These are phyloP conservation scores for Platerodrilus igneus DNA, from an alignment of 2,888 invertebrate genomes.

Conservation along the genomic window DNA sequence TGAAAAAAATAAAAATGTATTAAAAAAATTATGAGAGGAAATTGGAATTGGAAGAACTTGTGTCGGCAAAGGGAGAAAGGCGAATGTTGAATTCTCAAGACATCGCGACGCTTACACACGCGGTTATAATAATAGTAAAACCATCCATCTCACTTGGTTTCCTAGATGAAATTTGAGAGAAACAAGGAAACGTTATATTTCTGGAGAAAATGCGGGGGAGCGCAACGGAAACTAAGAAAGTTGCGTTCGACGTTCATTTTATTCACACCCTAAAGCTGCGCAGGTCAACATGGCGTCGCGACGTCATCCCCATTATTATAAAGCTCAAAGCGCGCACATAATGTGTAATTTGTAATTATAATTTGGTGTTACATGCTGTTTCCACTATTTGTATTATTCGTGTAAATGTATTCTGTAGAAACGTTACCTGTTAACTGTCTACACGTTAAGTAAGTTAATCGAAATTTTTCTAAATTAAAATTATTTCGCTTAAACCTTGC, in stretches of 20 bases:
- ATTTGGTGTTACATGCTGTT: too few relatives aligned
- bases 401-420: too few relatives aligned
- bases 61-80: constrained; percentile 36
- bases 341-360: constrained; percentile 38
- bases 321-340: constrained; percentile 33
- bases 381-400: too few relatives aligned
- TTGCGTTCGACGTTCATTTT: constrained; percentile 33
- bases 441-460: too few relatives aligned
- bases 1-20: constrained; percentile 3
- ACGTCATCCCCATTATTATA: constrained; percentile 26
- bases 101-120: constrained; percentile 34
- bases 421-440: too few relatives aligned
- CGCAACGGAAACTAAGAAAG: constrained; percentile 36
- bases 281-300: constrained; percentile 42
- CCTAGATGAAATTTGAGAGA: constrained; percentile 3
- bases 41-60: constrained; percentile 11
- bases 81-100: constrained; percentile 38
- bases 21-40: constrained; percentile 2
- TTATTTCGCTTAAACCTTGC: too few relatives aligned
- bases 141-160: constrained; percentile 14
- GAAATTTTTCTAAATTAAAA: too few relatives aligned
- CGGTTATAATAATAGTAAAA: constrained; percentile 12
- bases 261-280: constrained; percentile 33
- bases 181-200: constrained; percentile 32
- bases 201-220: constrained; percentile 30